Evolutionary conservation across 2,113 vertebrate genomes (phyloP), one percentile per base, ranked within the genome.

Genomic region (Butorides virescens): DNA sequence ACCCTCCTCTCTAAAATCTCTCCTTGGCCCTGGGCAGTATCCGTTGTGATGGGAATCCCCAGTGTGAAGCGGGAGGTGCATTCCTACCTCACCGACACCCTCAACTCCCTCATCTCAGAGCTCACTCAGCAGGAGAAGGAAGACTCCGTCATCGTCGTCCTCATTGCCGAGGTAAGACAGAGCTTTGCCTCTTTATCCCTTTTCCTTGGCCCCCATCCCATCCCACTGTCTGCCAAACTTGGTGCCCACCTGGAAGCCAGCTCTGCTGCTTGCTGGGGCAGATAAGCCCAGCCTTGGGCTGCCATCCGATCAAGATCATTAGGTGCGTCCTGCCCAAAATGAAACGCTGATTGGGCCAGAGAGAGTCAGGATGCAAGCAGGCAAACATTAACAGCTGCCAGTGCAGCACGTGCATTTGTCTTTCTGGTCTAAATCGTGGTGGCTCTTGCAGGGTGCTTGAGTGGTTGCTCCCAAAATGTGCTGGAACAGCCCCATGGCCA

Each of bases 51-150:
- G 99, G 99, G 99, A 32, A 99, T 99, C 75, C 99, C 99, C 81
- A 99, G 99, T 13, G 99, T 99, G 96, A 99, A 99, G 98, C 98
- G 99, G 70, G 99, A 99, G 97, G 99, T 99, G 53, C 99, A 99
- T 94, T 99, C 99, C 23, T 99, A 99, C 97, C 98, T 99, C 98
- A 99, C 99, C 0, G 99, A 99, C 98, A 99, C 99, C 4, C 98
- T 99, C 96, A 99, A 97, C 96, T 99, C 99, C 7, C 98, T 99
- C 97, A 99, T 99, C 98, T 99, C 99, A 0, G 99, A 99, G 97
- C 98, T 99, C 84, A 99, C 99, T 47, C 97, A 98, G 3, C 97
- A 99, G 22, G 99, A 99, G 98, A 99, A 99, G 92, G 99, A 99
- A 65, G 99, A 99, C 96, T 99, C 99, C 0, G 98, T 99, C 98